Percentiles rank a stretch among this genome's conserved stretches.
Conservation (phyloP, 2,113 vertebrate species). For the Eulemur rufifrons region DNA sequence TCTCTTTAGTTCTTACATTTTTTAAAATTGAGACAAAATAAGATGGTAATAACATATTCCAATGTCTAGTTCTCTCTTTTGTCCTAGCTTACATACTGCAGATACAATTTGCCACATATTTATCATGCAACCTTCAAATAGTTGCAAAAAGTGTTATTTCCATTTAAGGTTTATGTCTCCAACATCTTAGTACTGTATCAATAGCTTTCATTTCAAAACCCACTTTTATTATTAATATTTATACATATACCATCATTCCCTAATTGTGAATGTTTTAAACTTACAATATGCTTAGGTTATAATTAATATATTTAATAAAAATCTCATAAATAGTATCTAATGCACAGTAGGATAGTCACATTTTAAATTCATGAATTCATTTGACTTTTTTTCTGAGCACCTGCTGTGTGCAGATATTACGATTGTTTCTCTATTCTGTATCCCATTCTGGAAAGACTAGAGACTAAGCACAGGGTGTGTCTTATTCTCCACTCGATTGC, state of each 20-base stretch:
- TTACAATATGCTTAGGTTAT: neutral
- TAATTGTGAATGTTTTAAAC: neutral
- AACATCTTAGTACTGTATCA: neutral
- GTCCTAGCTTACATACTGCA: neutral
- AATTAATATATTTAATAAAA: neutral
- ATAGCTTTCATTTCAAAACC: slow-evolving; percentile 12
- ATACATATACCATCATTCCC: neutral
- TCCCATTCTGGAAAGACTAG: neutral
- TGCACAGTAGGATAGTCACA: neutral
- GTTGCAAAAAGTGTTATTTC: neutral
- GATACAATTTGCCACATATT: neutral
- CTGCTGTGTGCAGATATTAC: neutral
- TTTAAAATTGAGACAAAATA: neutral
- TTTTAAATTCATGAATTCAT: slow-evolving; percentile 41
- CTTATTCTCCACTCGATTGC: neutral
- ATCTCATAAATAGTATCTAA: neutral
- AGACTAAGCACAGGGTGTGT: neutral
- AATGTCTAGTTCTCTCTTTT: neutral
- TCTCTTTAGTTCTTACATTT: neutral
- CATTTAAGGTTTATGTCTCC: neutral
- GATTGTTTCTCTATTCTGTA: neutral
- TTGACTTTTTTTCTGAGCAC: neutral
- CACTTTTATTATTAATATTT: neutral
- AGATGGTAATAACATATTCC: neutral
- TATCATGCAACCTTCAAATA: neutral